Evolutionary conservation across 1,140 invertebrate species (phyloP).

Genomic region (Atopsyche davidsoni): DNA sequence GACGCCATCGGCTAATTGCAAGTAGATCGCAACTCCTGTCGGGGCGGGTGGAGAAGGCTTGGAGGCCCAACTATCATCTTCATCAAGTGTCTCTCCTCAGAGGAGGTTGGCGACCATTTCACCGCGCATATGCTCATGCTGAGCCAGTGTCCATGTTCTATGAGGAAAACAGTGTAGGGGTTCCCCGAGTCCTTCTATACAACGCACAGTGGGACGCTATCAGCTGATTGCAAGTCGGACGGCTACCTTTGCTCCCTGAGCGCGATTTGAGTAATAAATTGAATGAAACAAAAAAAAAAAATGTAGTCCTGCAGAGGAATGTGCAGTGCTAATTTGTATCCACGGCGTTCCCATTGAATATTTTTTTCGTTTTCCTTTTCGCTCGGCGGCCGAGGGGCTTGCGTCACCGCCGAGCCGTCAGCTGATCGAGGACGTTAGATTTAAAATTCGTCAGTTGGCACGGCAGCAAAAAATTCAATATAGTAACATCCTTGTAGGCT

Average conservation of each 20-base stretch:
- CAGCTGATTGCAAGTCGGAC: no score
- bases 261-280: conserved; percentile 17
- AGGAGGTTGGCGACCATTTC: no score
- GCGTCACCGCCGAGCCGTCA: conserved; percentile 23
- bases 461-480: conserved; percentile 24
- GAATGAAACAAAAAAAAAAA: conserved; percentile 25
- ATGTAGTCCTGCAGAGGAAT: conserved; percentile 16
- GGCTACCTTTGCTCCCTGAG: conserved; percentile 12
- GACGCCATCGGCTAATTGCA: no score
- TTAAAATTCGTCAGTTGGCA: conserved; percentile 17
- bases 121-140: no score
- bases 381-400: conserved; percentile 5
- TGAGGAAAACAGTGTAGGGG: no score
- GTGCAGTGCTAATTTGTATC: conserved; percentile 28
- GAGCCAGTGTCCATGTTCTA: no score
- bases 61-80: no score
- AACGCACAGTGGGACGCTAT: no score
- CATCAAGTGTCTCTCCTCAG: no score
- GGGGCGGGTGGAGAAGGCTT: no score
- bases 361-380: conserved; percentile 13
- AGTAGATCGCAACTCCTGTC: no score
- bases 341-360: conserved; percentile 26
- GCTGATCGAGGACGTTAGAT: conserved; percentile 18
- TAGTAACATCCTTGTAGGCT: conserved; percentile 6
- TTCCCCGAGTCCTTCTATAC: no score